Conservation (phyloP, 2,888 invertebrate genomes). For the Ophonus ardosiacus region DNA sequence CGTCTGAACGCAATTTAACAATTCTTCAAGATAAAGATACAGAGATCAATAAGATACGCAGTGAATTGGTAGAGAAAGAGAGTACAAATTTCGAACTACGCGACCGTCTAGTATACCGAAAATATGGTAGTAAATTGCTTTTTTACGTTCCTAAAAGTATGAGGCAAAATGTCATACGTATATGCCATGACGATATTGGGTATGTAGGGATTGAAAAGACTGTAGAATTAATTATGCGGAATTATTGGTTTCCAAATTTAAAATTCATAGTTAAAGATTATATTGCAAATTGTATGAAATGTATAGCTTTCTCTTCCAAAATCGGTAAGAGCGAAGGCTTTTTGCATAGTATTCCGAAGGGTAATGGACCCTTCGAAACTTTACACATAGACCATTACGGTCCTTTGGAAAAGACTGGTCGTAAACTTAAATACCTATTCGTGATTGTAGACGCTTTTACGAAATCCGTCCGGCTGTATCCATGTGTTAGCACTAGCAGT, state of each 20-base stretch:
- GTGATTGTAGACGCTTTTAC: no score
- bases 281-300: conserved; percentile 66
- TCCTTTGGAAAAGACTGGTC: no score
- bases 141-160: no score
- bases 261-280: conserved; percentile 43
- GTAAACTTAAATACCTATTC: no score
- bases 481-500: no score
- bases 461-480: no score
- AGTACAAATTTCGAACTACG: not conserved
- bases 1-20: not conserved
- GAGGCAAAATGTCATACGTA: not conserved
- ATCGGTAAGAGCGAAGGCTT: conserved; percentile 60
- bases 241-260: conserved; percentile 65
- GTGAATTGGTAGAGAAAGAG: not conserved
- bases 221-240: conserved; percentile 41
- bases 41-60: not conserved
- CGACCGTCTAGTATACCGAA: not conserved
- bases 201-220: conserved; percentile 66
- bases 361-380: conserved; percentile 62
- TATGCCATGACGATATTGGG: conserved; percentile 66
- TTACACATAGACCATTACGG: no score
- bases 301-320: conserved; percentile 60
- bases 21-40: not conserved
- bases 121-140: not conserved
- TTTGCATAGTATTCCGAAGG: conserved; percentile 65